Evolutionary conservation across 1,140 invertebrate species (phyloP), one percentile per base, ranked within the genome.

Genomic region (Neelides sp.): DNA sequence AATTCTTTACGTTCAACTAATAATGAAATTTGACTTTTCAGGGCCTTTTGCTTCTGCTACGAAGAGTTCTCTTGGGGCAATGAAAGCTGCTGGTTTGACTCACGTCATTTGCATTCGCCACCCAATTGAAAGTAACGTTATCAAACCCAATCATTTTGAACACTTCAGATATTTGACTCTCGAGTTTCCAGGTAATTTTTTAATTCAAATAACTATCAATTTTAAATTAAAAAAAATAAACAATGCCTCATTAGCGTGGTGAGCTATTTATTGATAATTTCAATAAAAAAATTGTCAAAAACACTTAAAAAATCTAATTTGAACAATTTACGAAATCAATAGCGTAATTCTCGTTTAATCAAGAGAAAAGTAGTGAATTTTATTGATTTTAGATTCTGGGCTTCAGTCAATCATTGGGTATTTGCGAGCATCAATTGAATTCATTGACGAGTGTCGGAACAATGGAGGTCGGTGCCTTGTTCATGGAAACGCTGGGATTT

Each of bases 401-500:
- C 77, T 73, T 36, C 77, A 82, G 65, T 80, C 79, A 64, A 81
- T 83, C 50, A 80, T 83, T 50, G 71, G 74, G 55, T 74, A 78
- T 62, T 77, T 80, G 64, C 66, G 69, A 32, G 69, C 64, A 61
- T 76, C 78, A 1, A 72, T 70, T 61, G 58, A 65, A 17, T 82
- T 82, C 62, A 74, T 82, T 49, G 75, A 81, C 55, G 72, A 78
- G 53, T 74, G 72, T 57, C 65, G 79, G 24, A 65, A 64, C 8
- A 65, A 64, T 39, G 72, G 73, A 24, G 78, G 78, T 20, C 75
- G 74, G 63, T 77, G 75, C 19, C 62, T 83, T 4, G 72, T 83
- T 19, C 80, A 82, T 68, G 78, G 80, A 40, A 82, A 81, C 68
- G 76, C 74, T 55, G 80, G 80, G 3, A 80, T 79, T 57, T 82